Conservation (phyloP, 2,888 invertebrate genomes). For the Alviniconcha strummeri region DNA sequence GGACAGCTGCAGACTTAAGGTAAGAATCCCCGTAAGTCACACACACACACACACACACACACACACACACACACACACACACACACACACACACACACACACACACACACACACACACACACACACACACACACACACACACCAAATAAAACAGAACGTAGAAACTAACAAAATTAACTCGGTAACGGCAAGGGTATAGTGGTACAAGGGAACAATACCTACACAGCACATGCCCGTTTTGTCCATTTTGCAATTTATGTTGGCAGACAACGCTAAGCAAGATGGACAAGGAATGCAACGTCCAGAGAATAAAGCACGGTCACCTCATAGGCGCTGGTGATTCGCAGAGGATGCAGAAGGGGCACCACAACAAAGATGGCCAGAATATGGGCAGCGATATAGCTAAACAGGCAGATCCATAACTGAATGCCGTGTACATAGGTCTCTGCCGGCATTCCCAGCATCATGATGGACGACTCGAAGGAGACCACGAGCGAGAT, state of each 20-base stretch:
- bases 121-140: neutral
- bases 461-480: constrained; percentile 62
- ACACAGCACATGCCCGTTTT: neutral
- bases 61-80: constrained; percentile 1
- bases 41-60: neutral
- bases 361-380: constrained; percentile 50
- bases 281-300: neutral
- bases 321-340: constrained; percentile 62
- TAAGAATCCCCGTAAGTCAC: too few species aligned
- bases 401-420: constrained; percentile 47
- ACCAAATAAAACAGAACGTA: neutral
- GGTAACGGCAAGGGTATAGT: too few species aligned
- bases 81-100: neutral
- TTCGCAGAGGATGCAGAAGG: constrained; percentile 52
- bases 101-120: constrained; percentile 11
- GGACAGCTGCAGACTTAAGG: too few species aligned
- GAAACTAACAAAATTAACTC: neutral
- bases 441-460: constrained; percentile 59
- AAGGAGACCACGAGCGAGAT: constrained; percentile 59
- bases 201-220: neutral
- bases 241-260: neutral
- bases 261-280: neutral
- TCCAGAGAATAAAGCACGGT: neutral
- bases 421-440: constrained; percentile 57
- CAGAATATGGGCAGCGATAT: constrained; percentile 46